Conservation (phyloP, 2,113 vertebrate species). For the Atlantisia rogersi region DNA sequence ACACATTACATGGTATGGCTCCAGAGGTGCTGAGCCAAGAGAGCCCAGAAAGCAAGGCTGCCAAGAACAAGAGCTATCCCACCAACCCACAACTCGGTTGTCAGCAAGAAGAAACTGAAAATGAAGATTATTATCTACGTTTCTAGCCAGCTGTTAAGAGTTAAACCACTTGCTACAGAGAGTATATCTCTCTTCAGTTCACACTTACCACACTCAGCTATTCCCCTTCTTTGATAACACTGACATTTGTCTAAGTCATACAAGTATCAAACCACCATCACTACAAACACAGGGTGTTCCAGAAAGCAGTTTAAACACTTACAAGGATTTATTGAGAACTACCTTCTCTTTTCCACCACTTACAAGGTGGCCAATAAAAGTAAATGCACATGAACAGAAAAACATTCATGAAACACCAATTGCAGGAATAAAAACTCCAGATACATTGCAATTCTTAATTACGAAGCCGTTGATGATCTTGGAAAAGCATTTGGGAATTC, state of each 20-base stretch:
- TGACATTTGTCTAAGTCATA: neutral
- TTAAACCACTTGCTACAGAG: neutral
- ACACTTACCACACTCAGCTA: neutral
- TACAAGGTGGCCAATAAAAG: neutral
- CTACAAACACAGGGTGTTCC: neutral
- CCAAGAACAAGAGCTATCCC: neutral
- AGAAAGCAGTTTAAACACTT: neutral
- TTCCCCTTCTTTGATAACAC: neutral
- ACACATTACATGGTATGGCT: fast-evolving
- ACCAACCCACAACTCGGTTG: fast-evolving
- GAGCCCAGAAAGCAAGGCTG: neutral
- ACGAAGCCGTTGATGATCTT: neutral
- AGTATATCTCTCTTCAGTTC: neutral
- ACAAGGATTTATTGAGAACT: conserved; percentile 49
- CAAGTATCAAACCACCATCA: neutral
- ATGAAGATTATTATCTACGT: neutral
- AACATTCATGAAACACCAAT: neutral
- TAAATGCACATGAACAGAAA: neutral
- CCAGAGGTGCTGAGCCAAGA: neutral
- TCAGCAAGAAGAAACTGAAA: neutral
- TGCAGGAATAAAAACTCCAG: conserved; percentile 32
- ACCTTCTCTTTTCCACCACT: conserved; percentile 11
- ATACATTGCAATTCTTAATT: neutral
- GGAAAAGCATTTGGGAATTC: conserved; percentile 12
- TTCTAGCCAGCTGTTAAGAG: neutral